Evolutionary conservation across 1,140 invertebrate species (phyloP), one percentile per base, ranked within the genome.

Genomic region (Drosophila mauritiana): DNA sequence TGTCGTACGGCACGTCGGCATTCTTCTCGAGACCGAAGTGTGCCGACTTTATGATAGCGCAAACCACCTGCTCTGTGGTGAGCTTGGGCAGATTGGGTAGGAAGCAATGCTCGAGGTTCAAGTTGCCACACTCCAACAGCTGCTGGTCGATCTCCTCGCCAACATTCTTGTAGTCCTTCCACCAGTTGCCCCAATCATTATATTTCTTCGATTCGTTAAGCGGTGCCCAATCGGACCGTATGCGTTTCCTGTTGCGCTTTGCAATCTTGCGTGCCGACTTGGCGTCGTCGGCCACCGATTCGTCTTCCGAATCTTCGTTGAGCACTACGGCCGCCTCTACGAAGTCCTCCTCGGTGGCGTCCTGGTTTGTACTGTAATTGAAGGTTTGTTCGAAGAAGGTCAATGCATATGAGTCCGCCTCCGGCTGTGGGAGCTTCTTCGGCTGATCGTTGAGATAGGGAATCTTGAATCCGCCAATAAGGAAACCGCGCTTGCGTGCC

Each of bases 321-420:
- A 77, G 49, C 11, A 70, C 58, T 0, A 67, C 22, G 11, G 58
- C 56, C 3, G 70, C 73, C 13, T 80, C 73, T 5, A 72, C 48
- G 43, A 67, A 63, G 36, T 86, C 83, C 48, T 89, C 82, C 10
- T 86, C 73, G 0, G 31, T 84, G 52, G 78, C 83, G 10, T 73
- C 55, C 20, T 48, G 69, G 48, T 86, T 86, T 72, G 84, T 86
- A 64, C 78, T 86, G 48, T 86, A 86, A 13, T 72, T 88, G 25
- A 80, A 80, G 5, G 22, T 17, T 46, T 86, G 83, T n/a, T 79
- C 83, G 22, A 89, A 89, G 63, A 86, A 86, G 54, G 81, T 59
- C 17, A 86, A 39, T 0, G 83, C 83, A 59, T 89, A 86, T 0
- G 83, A 86, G 15, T 89, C 77, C 2, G 62, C 73, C 52, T 89